phyloP scores from a whole-genome alignment of 2,113 vertebrate species.

The Leptobrachium ailaonicum region DNA sequence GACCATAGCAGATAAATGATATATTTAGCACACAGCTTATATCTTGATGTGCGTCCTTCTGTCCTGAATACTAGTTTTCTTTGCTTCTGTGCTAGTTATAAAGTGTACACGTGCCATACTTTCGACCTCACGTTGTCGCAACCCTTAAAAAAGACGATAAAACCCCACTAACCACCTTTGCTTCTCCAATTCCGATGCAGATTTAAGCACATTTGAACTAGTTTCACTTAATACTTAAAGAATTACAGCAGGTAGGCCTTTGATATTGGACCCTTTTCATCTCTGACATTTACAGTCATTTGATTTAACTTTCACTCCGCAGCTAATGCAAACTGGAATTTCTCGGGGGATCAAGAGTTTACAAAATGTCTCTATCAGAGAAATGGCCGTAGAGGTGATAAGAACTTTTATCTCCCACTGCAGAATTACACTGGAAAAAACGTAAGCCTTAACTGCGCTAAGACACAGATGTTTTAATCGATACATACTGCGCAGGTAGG shows the following conservation, averaged over 20 bases:
- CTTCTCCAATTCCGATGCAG: neutral
- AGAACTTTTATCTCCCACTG: conserved; percentile 29
- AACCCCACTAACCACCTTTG: neutral
- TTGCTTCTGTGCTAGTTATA: too few species aligned
- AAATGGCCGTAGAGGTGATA: conserved; percentile 23
- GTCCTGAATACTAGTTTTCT: too few species aligned
- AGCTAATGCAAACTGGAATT: conserved; percentile 26
- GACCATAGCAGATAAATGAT: too few species aligned
- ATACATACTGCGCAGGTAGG: neutral
- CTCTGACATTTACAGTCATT: conserved; percentile 44
- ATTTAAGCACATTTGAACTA: neutral
- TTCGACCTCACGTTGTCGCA: too few species aligned
- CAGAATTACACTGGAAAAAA: neutral
- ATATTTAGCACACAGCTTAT: too few species aligned
- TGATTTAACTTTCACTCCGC: conserved; percentile 30
- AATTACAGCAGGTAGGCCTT: conserved; percentile 28
- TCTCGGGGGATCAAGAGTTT: conserved; percentile 40
- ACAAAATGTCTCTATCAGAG: conserved; percentile 33
- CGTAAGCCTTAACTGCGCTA: neutral
- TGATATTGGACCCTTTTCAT: conserved; percentile 37
- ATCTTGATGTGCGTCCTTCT: too few species aligned
- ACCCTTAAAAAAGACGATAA: too few species aligned
- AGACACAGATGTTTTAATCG: neutral
- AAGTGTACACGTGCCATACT: too few species aligned
- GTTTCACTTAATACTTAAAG: conserved; percentile 1